Evolutionary conservation across 2,113 vertebrate species (phyloP).

Genomic region (Festucalex cinctus): DNA sequence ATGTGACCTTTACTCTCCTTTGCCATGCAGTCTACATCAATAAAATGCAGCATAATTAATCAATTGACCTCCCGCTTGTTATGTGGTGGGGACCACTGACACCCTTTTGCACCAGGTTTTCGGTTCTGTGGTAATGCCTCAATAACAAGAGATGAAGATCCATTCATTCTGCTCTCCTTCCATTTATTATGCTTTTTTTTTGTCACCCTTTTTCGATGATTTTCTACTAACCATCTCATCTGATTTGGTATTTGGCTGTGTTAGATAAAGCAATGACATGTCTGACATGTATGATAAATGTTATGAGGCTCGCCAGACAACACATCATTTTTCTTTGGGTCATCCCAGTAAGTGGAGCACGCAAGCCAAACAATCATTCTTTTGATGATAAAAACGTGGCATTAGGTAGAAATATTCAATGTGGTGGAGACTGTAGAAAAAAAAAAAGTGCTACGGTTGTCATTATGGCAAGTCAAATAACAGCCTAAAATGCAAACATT

Average conservation of each 20-base stretch:
- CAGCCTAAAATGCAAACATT: no score
- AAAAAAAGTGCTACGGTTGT: no score
- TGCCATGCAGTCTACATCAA: conserved; percentile 38
- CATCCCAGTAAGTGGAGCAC: neutral
- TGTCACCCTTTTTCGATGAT: conserved; percentile 65
- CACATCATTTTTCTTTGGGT: neutral
- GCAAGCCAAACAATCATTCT: neutral
- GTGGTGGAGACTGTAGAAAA: no score
- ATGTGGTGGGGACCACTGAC: neutral
- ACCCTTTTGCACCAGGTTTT: conserved; percentile 38
- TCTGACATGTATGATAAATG: conserved; percentile 61
- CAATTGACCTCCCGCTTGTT: conserved; percentile 20
- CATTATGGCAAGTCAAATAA: no score
- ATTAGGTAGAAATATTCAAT: neutral
- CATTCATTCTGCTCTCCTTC: conserved; percentile 67
- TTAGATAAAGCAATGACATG: conserved; percentile 74
- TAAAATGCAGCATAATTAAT: conserved; percentile 45
- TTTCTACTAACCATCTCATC: conserved; percentile 70
- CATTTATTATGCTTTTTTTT: conserved; percentile 78
- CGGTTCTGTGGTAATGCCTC: conserved; percentile 59
- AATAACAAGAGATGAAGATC: conserved; percentile 56
- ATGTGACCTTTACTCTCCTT: conserved; percentile 30
- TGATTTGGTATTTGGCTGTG: conserved; percentile 75
- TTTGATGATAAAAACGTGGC: neutral
- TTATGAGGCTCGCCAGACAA: conserved; percentile 38